A percentile compares a stretch with the other conserved stretches of the same genome.
These are phyloP conservation scores for Salvelinus alpinus DNA, from an alignment of 2,113 vertebrate species.

Conservation along the genomic window DNA sequence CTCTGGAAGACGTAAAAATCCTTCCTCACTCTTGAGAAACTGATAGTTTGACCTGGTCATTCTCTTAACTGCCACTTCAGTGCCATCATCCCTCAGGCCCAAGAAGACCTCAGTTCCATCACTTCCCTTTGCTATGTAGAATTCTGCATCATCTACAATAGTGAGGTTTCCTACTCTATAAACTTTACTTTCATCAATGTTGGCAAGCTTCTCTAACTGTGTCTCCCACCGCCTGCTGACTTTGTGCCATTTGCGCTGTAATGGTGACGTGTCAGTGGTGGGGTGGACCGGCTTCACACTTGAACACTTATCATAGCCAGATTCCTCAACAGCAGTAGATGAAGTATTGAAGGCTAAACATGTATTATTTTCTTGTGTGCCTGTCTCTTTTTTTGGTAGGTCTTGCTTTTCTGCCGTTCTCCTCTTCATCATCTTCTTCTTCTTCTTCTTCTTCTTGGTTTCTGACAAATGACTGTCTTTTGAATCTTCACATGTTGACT, in stretches of 20 bases:
- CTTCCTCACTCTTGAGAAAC: slow-evolving; percentile 52
- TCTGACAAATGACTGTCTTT: background rate
- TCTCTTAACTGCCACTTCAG: slow-evolving; percentile 60
- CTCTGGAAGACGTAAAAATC: slow-evolving; percentile 44
- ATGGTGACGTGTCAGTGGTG: accelerated
- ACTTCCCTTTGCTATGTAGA: slow-evolving; percentile 49
- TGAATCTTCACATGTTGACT: background rate
- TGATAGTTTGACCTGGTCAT: slow-evolving; percentile 50
- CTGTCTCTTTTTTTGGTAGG: no score
- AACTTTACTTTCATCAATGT: background rate
- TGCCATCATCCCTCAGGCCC: slow-evolving; percentile 56
- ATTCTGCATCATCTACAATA: slow-evolving; percentile 28
- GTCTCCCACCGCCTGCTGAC: slow-evolving; percentile 40
- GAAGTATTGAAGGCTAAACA: background rate
- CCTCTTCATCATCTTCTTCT: slow-evolving; percentile 36
- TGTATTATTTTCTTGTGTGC: no score
- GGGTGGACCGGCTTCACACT: background rate
- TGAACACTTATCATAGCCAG: background rate
- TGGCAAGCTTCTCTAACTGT: slow-evolving; percentile 21
- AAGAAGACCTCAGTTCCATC: slow-evolving; percentile 59
- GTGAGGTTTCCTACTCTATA: slow-evolving; percentile 15
- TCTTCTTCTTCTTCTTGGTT: slow-evolving; percentile 47
- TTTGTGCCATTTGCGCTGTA: background rate
- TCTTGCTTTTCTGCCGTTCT: no score
- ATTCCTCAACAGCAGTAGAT: background rate